phyloP scores from a whole-genome alignment of 92 coral and sea anemone genomes.

The Phymanthus crucifer region DNA sequence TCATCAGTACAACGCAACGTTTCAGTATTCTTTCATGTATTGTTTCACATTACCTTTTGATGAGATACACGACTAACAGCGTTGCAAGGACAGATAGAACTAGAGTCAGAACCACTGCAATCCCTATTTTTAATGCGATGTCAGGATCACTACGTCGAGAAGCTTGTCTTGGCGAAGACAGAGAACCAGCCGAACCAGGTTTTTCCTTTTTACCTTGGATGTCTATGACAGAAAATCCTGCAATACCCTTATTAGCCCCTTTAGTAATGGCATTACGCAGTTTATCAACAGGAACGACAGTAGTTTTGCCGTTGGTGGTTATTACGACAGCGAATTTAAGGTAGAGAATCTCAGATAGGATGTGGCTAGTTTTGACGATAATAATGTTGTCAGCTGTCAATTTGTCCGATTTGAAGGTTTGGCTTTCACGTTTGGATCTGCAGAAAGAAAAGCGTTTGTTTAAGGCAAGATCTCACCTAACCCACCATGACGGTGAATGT shows the following conservation, averaged over 20 bases:
- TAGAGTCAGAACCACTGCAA: constrained; percentile 41
- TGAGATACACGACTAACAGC: constrained; percentile 20
- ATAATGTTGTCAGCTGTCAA: constrained; percentile 32
- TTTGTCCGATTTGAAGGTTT: neutral
- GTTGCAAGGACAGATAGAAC: constrained; percentile 3
- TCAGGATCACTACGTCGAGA: neutral
- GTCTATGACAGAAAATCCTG: constrained; percentile 27
- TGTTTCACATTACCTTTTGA: constrained; percentile 10
- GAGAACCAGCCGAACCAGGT: neutral
- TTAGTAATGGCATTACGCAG: constrained; percentile 9
- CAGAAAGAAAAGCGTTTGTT: neutral
- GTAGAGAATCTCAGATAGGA: constrained; percentile 24
- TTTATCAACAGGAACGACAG: neutral
- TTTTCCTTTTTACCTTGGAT: neutral
- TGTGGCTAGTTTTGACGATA: constrained; percentile 17
- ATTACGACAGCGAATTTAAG: constrained; percentile 34
- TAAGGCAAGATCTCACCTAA: neutral
- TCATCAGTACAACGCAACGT: too few species aligned
- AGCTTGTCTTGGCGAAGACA: neutral
- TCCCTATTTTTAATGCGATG: constrained; percentile 29
- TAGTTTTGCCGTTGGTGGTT: constrained; percentile 14
- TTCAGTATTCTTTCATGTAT: too few species aligned
- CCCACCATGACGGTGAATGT: too few species aligned
- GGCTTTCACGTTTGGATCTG: constrained; percentile 29
- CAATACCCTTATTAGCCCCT: constrained; percentile 19